Evolutionary conservation across 2,113 vertebrate genomes (phyloP).

Genomic region (Rostratula benghalensis): DNA sequence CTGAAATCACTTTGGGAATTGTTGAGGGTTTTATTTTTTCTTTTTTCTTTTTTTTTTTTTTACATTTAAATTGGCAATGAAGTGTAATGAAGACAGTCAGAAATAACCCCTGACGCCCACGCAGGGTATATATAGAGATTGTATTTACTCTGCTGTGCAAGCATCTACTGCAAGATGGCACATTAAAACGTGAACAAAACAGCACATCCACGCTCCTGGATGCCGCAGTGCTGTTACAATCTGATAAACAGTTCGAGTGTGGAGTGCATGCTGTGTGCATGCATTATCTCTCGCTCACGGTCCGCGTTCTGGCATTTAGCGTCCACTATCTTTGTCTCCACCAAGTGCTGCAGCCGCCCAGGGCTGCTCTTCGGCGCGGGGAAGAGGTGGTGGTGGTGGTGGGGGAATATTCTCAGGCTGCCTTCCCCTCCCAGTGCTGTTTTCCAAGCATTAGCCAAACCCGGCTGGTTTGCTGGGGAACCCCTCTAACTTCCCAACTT

Average conservation of each 20-base stretch:
- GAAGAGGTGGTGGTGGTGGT: too few species aligned
- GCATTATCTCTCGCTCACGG: constrained; percentile 9
- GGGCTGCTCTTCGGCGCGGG: not conserved
- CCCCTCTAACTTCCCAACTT: fast-evolving
- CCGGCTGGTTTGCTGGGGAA: not conserved
- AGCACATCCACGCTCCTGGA: constrained; percentile 66
- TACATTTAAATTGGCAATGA: constrained; percentile 61
- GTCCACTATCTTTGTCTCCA: not conserved
- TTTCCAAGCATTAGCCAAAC: not conserved
- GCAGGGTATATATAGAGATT: constrained; percentile 71
- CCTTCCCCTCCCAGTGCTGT: not conserved
- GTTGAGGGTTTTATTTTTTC: constrained; percentile 51
- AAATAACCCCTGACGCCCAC: constrained; percentile 72
- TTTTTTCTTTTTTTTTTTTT: constrained; percentile 33
- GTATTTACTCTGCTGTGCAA: constrained; percentile 75
- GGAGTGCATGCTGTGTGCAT: constrained; percentile 40
- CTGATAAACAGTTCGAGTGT: constrained; percentile 61
- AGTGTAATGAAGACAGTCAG: constrained; percentile 71
- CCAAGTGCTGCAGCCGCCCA: not conserved
- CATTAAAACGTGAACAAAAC: constrained; percentile 71
- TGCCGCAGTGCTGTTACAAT: constrained; percentile 68
- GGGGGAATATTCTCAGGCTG: not conserved
- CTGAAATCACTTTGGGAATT: constrained; percentile 63
- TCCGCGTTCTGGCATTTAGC: not conserved
- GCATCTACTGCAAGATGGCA: constrained; percentile 73